Evolutionary conservation across 1,140 invertebrate genomes (phyloP).

Genomic region (Papilio polytes): DNA sequence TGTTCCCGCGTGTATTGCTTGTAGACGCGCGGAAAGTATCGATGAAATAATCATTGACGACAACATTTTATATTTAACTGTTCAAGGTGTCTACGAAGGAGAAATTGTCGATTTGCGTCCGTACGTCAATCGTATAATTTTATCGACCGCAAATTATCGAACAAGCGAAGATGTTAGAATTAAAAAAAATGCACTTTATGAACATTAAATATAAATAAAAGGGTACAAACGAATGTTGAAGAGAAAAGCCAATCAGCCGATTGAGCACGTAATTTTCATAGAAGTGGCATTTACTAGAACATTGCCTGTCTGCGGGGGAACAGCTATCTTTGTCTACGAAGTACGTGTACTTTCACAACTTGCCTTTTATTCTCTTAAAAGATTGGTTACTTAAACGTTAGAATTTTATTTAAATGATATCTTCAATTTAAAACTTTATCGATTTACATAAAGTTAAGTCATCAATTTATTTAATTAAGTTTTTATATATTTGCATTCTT

Average conservation of each 20-base stretch:
- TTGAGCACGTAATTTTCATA: constrained; percentile 58
- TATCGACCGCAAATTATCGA: background rate
- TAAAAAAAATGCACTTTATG: background rate
- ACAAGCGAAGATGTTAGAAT: background rate
- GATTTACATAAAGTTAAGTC: background rate
- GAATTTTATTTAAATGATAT: constrained; percentile 14
- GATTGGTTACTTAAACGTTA: constrained; percentile 30
- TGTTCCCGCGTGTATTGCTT: constrained; percentile 74
- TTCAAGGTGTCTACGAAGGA: constrained; percentile 9
- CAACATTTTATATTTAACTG: constrained; percentile 30
- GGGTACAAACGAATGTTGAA: constrained; percentile 31
- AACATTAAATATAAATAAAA: background rate
- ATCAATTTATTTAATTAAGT: no score
- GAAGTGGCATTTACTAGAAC: constrained; percentile 69
- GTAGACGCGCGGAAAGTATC: constrained; percentile 74
- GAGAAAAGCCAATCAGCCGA: constrained; percentile 55
- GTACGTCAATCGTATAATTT: background rate
- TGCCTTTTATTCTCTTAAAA: constrained; percentile 22
- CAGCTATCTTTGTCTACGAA: constrained; percentile 52
- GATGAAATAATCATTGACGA: constrained; percentile 45
- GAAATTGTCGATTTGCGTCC: background rate
- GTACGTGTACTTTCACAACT: constrained; percentile 41
- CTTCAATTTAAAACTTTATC: background rate
- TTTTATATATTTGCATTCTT: background rate
- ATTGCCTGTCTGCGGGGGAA: constrained; percentile 68